Evolutionary conservation across 2,888 invertebrate genomes (phyloP), one percentile per base, ranked within the genome.

Genomic region (Drosophila histrio): DNA sequence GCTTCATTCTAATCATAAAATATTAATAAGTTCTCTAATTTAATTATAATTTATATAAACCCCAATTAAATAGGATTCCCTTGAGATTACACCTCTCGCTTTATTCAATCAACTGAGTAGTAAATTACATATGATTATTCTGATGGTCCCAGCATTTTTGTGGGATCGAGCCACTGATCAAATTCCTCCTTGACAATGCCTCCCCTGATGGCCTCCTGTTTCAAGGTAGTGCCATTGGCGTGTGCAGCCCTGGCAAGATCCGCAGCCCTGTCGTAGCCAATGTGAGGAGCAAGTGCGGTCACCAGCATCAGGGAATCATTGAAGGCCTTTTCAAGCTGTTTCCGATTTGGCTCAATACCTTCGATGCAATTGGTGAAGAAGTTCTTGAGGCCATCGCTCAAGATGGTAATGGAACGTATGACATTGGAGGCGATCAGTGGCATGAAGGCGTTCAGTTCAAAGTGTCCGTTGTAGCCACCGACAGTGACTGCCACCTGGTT

Each of bases 391-490:
- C 96, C 95, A 90, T 98, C 98, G 59, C 94, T 94, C 1, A 99
- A 92, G 2, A 99, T 94, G 28, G 96, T 93, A 38, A 97, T 95
- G 3, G 99, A 98, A 38, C 97, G 94, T 34, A 99, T 92, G 2
- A 98, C 97, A 91, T 98, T 98, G 1, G 97, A 94, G 0, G 97
- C 97, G 72, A 99, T 98, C 93, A 99, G 93, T 0, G 99, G 97
- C 91, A 98, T 99, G 93, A 98, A 99, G 3, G 99, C 98, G 92
- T 99, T 99, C n/a, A 99, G 94, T 91, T 99, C 98, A 91, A 99
- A 99, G 91, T 99, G 99, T 0, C 99, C 99, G 90, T 97, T 98
- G 85, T 96, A 95, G 41, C 97, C 98, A 26, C 98, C 99, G 28
- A 99, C 91, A 0, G 96, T 95, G 24, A 95, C 95, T 0, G 99